Conservation (phyloP, 2,113 vertebrate species). For the Melanostigma gelatinosum region DNA sequence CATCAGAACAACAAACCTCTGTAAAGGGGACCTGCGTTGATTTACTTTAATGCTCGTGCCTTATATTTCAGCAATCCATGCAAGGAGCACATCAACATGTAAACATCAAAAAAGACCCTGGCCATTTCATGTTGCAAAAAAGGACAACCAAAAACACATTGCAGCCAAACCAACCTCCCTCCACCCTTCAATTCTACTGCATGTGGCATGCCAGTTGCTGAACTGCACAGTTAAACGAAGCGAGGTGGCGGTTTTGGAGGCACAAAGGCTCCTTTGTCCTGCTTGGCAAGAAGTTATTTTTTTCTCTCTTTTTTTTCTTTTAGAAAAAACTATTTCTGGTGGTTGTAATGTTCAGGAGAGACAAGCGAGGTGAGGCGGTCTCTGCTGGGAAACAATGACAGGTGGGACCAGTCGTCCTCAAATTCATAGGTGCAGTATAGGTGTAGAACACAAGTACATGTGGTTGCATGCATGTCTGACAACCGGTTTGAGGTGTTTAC, state of each 20-base stretch:
- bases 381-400: slow-evolving; percentile 20
- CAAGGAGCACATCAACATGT: neutral
- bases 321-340: slow-evolving; percentile 51
- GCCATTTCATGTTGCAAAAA: slow-evolving; percentile 25
- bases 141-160: slow-evolving; percentile 11
- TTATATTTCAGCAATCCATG: neutral
- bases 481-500: neutral
- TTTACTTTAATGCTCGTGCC: no score
- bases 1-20: neutral
- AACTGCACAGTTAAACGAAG: slow-evolving; percentile 48
- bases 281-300: slow-evolving; percentile 33
- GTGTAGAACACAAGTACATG: neutral
- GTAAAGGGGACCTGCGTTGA: neutral
- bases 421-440: neutral
- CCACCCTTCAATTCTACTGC: slow-evolving; percentile 30
- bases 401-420: neutral
- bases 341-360: slow-evolving; percentile 32
- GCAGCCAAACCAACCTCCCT: slow-evolving; percentile 23
- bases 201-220: slow-evolving; percentile 50
- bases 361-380: neutral
- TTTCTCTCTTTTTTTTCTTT: slow-evolving; percentile 43
- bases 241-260: slow-evolving; percentile 37
- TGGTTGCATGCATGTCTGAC: neutral
- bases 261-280: slow-evolving; percentile 75
- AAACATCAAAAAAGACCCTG: slow-evolving; percentile 1